Evolutionary conservation across 2,113 vertebrate species (phyloP).

Genomic region (Pionites leucogaster): DNA sequence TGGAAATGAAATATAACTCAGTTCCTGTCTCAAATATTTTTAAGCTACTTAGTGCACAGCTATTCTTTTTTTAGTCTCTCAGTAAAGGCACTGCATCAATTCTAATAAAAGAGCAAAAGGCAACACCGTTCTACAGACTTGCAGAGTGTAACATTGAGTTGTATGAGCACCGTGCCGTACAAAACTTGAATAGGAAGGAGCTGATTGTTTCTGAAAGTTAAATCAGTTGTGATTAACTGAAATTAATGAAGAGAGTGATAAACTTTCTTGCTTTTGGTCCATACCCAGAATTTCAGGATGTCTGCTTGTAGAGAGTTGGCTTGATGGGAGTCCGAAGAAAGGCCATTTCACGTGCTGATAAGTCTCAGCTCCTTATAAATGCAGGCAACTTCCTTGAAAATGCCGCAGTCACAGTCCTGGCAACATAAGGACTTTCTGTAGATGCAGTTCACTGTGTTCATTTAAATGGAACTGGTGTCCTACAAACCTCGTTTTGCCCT

Average conservation of each 20-base stretch:
- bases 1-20: background rate
- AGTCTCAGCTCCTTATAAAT: background rate
- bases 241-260: background rate
- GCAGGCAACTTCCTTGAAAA: background rate
- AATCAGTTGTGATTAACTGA: background rate
- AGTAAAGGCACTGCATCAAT: background rate
- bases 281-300: background rate
- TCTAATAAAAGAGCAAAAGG: background rate
- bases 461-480: background rate
- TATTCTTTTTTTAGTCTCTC: background rate
- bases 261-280: background rate
- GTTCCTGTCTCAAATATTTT: background rate
- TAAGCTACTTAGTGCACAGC: background rate
- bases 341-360: accelerated
- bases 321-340: background rate
- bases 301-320: background rate
- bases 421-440: background rate
- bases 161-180: background rate
- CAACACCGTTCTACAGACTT: background rate
- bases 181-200: background rate
- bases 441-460: background rate
- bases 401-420: background rate
- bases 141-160: background rate
- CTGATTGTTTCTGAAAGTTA: background rate
- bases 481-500: background rate